Conservation (phyloP, 23 tunicate genomes). For the Trididemnum nubilum region DNA sequence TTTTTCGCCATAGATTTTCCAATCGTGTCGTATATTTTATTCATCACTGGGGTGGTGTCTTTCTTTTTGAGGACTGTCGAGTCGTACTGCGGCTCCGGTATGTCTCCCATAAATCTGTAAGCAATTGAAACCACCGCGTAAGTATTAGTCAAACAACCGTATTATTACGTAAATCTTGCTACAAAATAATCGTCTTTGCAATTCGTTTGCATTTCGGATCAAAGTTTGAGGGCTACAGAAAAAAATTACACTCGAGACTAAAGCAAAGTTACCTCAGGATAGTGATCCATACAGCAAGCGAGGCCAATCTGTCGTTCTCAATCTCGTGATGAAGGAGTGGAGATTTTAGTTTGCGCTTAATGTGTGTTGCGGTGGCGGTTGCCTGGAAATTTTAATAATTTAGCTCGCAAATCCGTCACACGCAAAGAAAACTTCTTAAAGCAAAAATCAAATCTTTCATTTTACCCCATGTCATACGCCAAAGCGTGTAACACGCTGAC, state of each 20-base stretch:
- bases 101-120: constrained; percentile 98
- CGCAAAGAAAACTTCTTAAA: too few relatives aligned
- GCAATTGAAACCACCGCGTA: too few relatives aligned
- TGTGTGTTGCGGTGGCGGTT: constrained; percentile 52
- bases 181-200: too few relatives aligned
- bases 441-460: too few relatives aligned
- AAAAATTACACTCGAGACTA: too few relatives aligned
- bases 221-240: too few relatives aligned
- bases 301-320: constrained; percentile 74
- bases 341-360: constrained; percentile 50
- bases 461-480: too few relatives aligned
- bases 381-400: constrained; percentile 56
- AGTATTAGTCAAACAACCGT: too few relatives aligned
- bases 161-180: too few relatives aligned
- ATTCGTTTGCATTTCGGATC: too few relatives aligned
- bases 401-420: too few relatives aligned
- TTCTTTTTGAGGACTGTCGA: constrained; percentile 7
- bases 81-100: constrained; percentile 85
- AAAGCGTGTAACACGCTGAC: too few relatives aligned
- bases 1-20: constrained; percentile 86
- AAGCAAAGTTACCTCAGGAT: constrained; percentile 97
- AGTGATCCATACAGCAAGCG: constrained; percentile 98
- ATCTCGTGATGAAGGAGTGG: constrained; percentile 89
- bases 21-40: constrained; percentile 77
- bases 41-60: constrained; percentile 86